Evolutionary conservation across 2,888 invertebrate genomes (phyloP).

Genomic region (Aspidiotus rigidus): DNA sequence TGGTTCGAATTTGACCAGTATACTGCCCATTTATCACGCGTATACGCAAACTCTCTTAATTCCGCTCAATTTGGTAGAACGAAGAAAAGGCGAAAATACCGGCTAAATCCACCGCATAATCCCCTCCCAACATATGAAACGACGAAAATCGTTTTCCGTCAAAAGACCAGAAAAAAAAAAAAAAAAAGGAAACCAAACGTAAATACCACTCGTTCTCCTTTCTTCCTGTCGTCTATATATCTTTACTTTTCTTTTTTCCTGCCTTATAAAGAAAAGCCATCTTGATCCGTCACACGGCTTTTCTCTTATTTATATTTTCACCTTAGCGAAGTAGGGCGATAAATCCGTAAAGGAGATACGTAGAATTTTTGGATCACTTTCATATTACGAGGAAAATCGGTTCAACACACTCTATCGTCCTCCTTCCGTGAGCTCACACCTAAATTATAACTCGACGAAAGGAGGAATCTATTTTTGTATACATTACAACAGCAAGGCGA

Average conservation of each 20-base stretch:
- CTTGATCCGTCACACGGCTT: no score
- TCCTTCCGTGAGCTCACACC: no score
- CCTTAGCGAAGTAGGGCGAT: no score
- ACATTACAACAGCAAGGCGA: no score
- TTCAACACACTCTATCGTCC: no score
- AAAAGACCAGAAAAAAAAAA: neutral
- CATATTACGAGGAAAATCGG: no score
- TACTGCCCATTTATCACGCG: slow-evolving; percentile 18
- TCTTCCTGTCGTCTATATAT: neutral
- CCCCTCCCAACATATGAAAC: neutral
- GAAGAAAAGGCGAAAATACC: slow-evolving; percentile 22
- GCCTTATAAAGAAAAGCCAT: no score
- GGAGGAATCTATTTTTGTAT: no score
- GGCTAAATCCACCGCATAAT: neutral
- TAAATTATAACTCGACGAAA: no score
- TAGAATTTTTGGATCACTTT: no score
- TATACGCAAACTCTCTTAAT: slow-evolving; percentile 19
- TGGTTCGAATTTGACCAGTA: slow-evolving; percentile 32
- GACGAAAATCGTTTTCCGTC: neutral
- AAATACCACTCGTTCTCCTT: slow-evolving; percentile 16
- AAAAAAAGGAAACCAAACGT: slow-evolving; percentile 10
- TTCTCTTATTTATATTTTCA: no score
- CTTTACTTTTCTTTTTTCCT: slow-evolving; percentile 9
- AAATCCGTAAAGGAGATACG: no score
- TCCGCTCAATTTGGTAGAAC: slow-evolving; percentile 30